Conservation (phyloP, 2,113 vertebrate genomes). For the Daubentonia madagascariensis region DNA sequence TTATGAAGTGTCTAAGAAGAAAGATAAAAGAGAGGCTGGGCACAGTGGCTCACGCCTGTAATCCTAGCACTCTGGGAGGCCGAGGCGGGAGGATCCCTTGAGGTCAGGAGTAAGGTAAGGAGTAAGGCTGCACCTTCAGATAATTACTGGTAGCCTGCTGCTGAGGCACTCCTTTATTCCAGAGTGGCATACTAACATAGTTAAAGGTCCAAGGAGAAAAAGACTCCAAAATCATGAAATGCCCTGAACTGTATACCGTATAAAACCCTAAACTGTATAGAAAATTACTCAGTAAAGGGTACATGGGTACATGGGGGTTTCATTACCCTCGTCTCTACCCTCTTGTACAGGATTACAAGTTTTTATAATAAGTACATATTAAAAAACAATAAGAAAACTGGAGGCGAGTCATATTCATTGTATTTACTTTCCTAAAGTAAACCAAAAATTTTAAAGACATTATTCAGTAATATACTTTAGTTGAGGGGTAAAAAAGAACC, state of each 20-base stretch:
- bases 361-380: not conserved
- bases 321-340: not conserved
- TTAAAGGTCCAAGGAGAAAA: not conserved
- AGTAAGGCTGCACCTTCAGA: no score
- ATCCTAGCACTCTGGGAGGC: no score
- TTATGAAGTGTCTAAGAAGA: not conserved
- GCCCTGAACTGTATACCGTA: not conserved
- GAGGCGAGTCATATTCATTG: not conserved
- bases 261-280: not conserved
- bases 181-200: fast-evolving
- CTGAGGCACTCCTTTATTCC: no score
- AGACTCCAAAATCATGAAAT: not conserved
- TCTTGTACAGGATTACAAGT: not conserved
- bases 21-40: no score
- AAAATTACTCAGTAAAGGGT: not conserved
- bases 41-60: no score
- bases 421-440: not conserved
- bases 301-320: not conserved
- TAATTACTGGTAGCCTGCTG: not conserved
- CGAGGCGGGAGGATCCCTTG: no score
- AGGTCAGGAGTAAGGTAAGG: no score
- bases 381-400: not conserved
- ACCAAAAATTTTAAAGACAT: not conserved
- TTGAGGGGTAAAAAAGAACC: no score
- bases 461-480: not conserved